These are phyloP conservation scores for Neomicropteryx cornuta DNA, from an alignment of 1,140 invertebrate genomes.

Conservation along the genomic window DNA sequence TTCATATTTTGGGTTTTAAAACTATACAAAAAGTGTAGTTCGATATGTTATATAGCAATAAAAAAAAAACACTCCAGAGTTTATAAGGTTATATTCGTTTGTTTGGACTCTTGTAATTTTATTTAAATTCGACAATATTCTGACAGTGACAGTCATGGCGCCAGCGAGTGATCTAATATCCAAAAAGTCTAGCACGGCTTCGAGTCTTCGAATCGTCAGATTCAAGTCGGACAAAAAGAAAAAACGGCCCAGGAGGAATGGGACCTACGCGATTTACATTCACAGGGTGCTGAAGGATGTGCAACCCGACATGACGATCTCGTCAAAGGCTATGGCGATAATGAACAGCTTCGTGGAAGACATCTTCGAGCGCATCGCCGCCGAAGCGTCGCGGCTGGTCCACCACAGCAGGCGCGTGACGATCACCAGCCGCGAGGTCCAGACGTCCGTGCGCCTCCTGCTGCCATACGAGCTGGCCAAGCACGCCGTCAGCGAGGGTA, in stretches of 20 bases:
- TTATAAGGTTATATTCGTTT: too few relatives aligned
- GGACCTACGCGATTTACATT: constrained; percentile 54
- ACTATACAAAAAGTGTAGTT: too few relatives aligned
- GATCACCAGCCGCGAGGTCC: constrained; percentile 38
- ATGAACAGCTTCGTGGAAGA: constrained; percentile 51
- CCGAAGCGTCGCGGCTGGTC: constrained; percentile 49
- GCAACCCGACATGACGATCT: constrained; percentile 53
- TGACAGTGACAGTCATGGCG: too few relatives aligned
- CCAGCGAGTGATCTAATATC: too few relatives aligned
- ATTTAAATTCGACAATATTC: too few relatives aligned
- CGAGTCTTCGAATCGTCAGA: constrained; percentile 45
- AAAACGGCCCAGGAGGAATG: constrained; percentile 42
- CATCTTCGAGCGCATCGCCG: constrained; percentile 55
- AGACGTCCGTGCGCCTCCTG: too few relatives aligned
- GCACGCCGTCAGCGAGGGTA: too few relatives aligned
- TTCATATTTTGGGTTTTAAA: too few relatives aligned
- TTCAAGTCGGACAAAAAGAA: constrained; percentile 39
- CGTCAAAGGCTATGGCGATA: constrained; percentile 43
- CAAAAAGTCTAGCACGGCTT: constrained; percentile 43
- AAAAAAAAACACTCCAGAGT: too few relatives aligned
- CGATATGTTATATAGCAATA: too few relatives aligned
- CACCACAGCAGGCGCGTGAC: constrained; percentile 56
- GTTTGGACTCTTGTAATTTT: too few relatives aligned
- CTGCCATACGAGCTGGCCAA: constrained; percentile 47
- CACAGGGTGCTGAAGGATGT: constrained; percentile 60